Conservation (phyloP, 2,113 vertebrate species). For the Brachionichthys hirsutus region DNA sequence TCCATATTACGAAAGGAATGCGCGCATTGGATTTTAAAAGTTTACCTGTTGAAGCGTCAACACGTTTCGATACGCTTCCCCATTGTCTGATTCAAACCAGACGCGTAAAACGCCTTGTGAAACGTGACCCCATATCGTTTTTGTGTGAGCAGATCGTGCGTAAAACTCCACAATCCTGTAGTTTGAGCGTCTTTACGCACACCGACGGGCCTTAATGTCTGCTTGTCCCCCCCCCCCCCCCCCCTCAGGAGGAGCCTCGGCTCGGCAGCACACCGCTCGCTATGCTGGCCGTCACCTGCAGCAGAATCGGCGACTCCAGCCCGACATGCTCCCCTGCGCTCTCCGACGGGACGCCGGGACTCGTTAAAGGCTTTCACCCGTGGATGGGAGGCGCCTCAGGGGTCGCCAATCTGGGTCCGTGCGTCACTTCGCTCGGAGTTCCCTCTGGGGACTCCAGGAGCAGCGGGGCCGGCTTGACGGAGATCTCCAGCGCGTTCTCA, state of each 20-base stretch:
- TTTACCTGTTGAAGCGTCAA: too few species aligned
- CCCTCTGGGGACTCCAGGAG: slow-evolving; percentile 75
- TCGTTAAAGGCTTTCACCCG: slow-evolving; percentile 88
- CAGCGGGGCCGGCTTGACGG: slow-evolving; percentile 72
- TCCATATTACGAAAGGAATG: too few species aligned
- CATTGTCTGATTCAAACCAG: too few species aligned
- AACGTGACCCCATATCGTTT: too few species aligned
- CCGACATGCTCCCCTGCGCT: slow-evolving; percentile 83
- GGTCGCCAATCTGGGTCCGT: slow-evolving; percentile 78
- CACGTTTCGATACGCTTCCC: too few species aligned
- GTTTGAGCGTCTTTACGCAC: slow-evolving; percentile 30
- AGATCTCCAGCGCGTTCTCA: slow-evolving; percentile 88
- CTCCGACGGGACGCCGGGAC: slow-evolving; percentile 82
- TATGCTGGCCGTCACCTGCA: slow-evolving; percentile 95
- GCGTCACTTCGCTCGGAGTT: slow-evolving; percentile 77
- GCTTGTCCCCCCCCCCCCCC: neutral
- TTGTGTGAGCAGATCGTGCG: too few species aligned
- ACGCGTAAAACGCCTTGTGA: too few species aligned
- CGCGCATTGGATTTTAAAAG: too few species aligned
- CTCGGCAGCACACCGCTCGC: slow-evolving; percentile 91
- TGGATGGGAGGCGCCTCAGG: slow-evolving; percentile 82
- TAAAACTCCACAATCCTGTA: too few species aligned
- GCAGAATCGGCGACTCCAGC: slow-evolving; percentile 90
- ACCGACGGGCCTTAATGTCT: neutral
- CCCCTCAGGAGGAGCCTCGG: slow-evolving; percentile 88